Conservation (phyloP, 2,797 vertebrate genomes). For the Myripristis jacobus region DNA sequence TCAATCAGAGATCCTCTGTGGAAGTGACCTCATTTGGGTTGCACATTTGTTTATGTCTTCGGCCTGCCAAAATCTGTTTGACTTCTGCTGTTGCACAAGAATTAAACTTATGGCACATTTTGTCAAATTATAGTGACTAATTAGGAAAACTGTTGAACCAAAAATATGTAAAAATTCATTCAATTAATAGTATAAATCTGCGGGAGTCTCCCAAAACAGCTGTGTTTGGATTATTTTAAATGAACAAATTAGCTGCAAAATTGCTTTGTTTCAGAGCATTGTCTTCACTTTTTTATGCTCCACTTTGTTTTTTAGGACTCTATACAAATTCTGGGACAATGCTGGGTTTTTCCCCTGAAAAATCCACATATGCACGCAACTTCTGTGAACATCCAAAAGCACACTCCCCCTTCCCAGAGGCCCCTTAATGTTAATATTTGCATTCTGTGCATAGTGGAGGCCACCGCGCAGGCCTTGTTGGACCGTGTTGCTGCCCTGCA, state of each 20-base stretch:
- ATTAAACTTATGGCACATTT: background rate
- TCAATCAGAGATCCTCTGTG: slow-evolving; percentile 20
- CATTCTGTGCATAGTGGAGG: slow-evolving; percentile 74
- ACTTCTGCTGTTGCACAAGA: slow-evolving; percentile 23
- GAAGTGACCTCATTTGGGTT: slow-evolving; percentile 41
- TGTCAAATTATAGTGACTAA: background rate
- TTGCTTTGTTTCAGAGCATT: background rate
- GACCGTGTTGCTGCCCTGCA: slow-evolving; percentile 52
- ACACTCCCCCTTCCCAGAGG: slow-evolving; percentile 46
- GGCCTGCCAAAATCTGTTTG: slow-evolving; percentile 24
- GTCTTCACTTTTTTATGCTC: slow-evolving; percentile 18
- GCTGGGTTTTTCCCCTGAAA: slow-evolving; percentile 35
- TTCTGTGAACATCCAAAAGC: slow-evolving; percentile 44
- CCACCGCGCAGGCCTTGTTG: slow-evolving; percentile 55
- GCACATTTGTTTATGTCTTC: slow-evolving; percentile 28
- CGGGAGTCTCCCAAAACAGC: slow-evolving; percentile 17
- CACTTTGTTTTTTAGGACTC: background rate
- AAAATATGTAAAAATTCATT: background rate
- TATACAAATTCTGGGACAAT: slow-evolving; percentile 12
- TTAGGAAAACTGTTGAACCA: background rate
- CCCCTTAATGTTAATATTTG: slow-evolving; percentile 80
- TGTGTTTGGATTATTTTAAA: slow-evolving; percentile 34
- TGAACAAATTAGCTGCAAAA: slow-evolving; percentile 23
- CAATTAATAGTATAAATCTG: background rate
- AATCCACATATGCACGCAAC: slow-evolving; percentile 24